Evolutionary conservation across 1,140 invertebrate species (phyloP), one percentile per base, ranked within the genome.

Genomic region (Semibalanus balanoides): DNA sequence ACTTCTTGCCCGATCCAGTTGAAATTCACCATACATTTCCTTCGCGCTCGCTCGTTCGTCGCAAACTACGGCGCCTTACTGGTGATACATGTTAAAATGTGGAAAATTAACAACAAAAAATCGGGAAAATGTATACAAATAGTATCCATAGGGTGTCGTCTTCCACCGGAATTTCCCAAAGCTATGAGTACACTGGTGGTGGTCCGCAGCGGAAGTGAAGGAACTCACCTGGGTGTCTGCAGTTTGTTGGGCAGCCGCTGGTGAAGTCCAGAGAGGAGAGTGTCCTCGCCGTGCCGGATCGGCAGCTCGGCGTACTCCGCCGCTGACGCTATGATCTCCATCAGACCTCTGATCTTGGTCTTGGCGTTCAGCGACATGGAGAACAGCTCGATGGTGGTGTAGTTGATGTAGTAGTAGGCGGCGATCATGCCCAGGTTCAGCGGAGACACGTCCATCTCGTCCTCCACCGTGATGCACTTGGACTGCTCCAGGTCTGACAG

Each of bases 401-500:
- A 99, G 85, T 99, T 98, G 79, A 99, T 99, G 83, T 99, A 99
- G 84, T 99, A 99, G 84, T 99, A 99, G 0, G 97, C 96, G 0
- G 97, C 97, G 84, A 99, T 99, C 96, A 99, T 99, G 78, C 98
- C 98, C 82, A 99, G 86, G 86, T 99, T 99, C 0, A 99, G 86
- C 0, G 97, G 94, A 74, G 93, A 87, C 0, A 94, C 93, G 83
- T 99, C 96, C 89, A 99, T 96, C 78, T 99, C 97, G 80, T 99
- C 96, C 84, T 99, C 96, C 19, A 99, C 91, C 73, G 93, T 93
- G 77, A 99, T 98, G 83, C 98, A 99, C 84, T 99, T 98, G 0
- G 95, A 96, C 83, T 98, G 94, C 83, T 99, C 96, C 77, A 99
- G 85, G 83, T 99, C 97, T 78, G 89, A 90, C 0, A 99, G 86